Evolutionary conservation across 1,140 invertebrate species (phyloP), one percentile per base, ranked within the genome.

Genomic region (Anagrus nilaparvatae): DNA sequence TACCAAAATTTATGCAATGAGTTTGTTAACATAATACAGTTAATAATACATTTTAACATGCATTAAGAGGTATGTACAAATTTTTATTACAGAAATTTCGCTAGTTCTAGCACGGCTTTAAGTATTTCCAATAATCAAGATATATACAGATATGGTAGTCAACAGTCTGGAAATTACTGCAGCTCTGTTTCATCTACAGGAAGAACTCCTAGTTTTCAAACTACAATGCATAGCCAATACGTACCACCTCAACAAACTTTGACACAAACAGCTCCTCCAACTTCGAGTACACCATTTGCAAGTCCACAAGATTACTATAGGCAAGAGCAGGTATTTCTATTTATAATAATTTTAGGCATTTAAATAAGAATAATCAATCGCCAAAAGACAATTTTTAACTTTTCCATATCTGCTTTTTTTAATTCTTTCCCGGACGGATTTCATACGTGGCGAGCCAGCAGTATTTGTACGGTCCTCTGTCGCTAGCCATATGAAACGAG

Each of bases 11-110:
- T n/a, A n/a, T n/a, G n/a, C n/a, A n/a, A n/a, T n/a, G n/a, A n/a
- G n/a, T n/a, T n/a, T n/a, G n/a, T n/a, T n/a, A n/a, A n/a, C n/a
- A n/a, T n/a, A n/a, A n/a, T n/a, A n/a, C n/a, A n/a, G n/a, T n/a
- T n/a, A n/a, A n/a, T n/a, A n/a, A n/a, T n/a, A n/a, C n/a, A n/a
- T n/a, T n/a, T n/a, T n/a, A n/a, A n/a, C n/a, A n/a, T n/a, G n/a
- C n/a, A n/a, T n/a, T n/a, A n/a, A n/a, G n/a, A n/a, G n/a, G n/a
- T n/a, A n/a, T n/a, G n/a, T n/a, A n/a, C n/a, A n/a, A n/a, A n/a
- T n/a, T n/a, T n/a, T n/a, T n/a, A n/a, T n/a, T n/a, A n/a, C n/a
- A 72, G 70, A 47, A 67, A 56, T 43, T 68, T 71, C 29, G 60
- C 65, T 19, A 56, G 63, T 33, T 55, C 58, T 30, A 69, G 63